Conservation (phyloP, 2,888 invertebrate genomes). For the Drosophila rubida region DNA sequence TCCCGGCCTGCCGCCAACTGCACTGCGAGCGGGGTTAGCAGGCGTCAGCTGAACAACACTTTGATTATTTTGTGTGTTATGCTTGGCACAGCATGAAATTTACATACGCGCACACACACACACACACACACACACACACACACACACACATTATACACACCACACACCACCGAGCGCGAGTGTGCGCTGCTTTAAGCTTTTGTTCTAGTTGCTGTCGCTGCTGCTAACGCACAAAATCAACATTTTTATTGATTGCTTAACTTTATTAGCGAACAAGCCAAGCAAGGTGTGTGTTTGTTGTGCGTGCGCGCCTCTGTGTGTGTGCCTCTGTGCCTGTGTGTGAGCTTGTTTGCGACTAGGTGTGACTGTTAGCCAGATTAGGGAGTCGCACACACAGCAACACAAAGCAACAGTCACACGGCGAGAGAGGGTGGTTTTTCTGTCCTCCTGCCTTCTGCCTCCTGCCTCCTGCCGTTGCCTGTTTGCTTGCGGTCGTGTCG, state of each 20-base stretch:
- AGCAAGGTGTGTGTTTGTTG: slow-evolving; percentile 21
- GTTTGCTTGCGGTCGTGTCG: slow-evolving; percentile 2
- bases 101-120: slow-evolving; percentile 35
- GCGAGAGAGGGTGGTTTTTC: slow-evolving; percentile 4
- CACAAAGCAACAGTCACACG: neutral
- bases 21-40: neutral
- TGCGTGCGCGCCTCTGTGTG: neutral
- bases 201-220: slow-evolving; percentile 31
- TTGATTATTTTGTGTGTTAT: slow-evolving; percentile 48
- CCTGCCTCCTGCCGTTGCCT: neutral
- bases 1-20: slow-evolving; percentile 17
- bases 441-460: neutral
- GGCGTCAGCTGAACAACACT: slow-evolving; percentile 40
- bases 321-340: slow-evolving; percentile 12
- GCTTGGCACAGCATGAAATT: slow-evolving; percentile 43
- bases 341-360: slow-evolving; percentile 20
- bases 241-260: slow-evolving; percentile 64
- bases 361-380: slow-evolving; percentile 39
- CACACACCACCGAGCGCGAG: neutral
- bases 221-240: slow-evolving; percentile 44
- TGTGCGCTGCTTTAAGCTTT: slow-evolving; percentile 26
- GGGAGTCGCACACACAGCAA: neutral
- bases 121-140: slow-evolving; percentile 21
- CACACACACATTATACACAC: slow-evolving; percentile 4
- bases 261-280: slow-evolving; percentile 46